Evolutionary conservation across 2,113 vertebrate genomes (phyloP), one percentile per base, ranked within the genome.

Genomic region (Romanogobio albipinnatus): DNA sequence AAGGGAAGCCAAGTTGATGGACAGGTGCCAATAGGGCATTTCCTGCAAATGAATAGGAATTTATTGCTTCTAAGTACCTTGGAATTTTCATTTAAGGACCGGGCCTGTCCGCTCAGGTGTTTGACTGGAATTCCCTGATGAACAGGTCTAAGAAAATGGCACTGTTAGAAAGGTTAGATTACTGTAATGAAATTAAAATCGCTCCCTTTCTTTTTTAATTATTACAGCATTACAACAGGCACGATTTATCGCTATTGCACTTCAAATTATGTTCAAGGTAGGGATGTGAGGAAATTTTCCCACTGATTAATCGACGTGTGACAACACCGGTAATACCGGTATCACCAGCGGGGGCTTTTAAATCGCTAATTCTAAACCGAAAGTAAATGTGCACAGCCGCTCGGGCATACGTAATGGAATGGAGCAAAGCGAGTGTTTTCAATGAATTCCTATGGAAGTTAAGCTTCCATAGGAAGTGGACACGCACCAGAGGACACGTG

Each of bases 11-110:
- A 26, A 33, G 64, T 88, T 91, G 90, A 92, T 91, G 77, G 89
- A 91, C 87, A 91, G 74, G 76, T 90, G 88, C 90, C 91, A 83
- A 84, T 58, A 86, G 89, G 85, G 85, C 88, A 81, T 89, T 90
- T 85, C 81, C 83, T 82, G 68, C 80, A 86, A 87, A 89, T 92
- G 88, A 89, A 89, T 91, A 89, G 92, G 90, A 88, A 92, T 94
- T 92, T 89, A 81, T 81, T 84, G 61, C 90, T 90, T 90, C 85
- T 88, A 90, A 91, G 88, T 93, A 91, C 87, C 83, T 89, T 74
- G 86, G 87, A 86, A 86, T 91, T 90, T 92, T 88, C 88, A 91
- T 92, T 29, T 90, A 92, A 89, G 87, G 87, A 71, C 83, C 51
- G 26, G 58, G 82, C 33, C 84, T 88, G 58, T 88, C 79, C 2